Evolutionary conservation across 1,140 invertebrate genomes (phyloP), one percentile per base, ranked within the genome.

Genomic region (Schlechtendalia chinensis): DNA sequence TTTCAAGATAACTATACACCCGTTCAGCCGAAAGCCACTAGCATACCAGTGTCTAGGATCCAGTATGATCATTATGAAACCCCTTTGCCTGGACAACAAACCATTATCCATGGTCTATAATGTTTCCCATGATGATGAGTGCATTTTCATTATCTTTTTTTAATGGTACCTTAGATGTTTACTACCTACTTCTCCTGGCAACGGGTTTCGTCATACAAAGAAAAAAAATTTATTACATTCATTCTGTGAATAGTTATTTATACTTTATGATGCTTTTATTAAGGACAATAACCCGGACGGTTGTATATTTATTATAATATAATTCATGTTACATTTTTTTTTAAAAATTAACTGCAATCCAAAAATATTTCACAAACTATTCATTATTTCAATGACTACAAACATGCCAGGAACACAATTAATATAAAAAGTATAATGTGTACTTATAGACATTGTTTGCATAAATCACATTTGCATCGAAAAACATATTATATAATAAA

Each of bases 51-150:
- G 22, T 50, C 67, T 45, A 72, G 67, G n/a, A 22, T 71, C 67
- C n/a, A 71, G 47, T 3, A 75, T 58, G 54, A 77, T 79, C 14
- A 79, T 79, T 79, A 79, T 0, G 24, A 61, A 79, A 61, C 39
- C n/a, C n/a, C 19, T 79, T 61, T 79, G 39, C 58, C 75, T 61
- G 58, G 58, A 79, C 58, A 61, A 79, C 56, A 79, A 10, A 61
- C 74, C n/a, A n/a, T n/a, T n/a, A n/a, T n/a, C n/a, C 58, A 79
- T 79, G 58, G 75, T 79, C 24, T 39, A 79, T 77, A 45, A 59
- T 77, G 54, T 79, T 72, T 79, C 75, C 75, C 75, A 79, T 79
- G 58, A 79, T 79, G 75, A 79, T 79, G 32, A 79, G 75, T 79
- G 58, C 32, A 61, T 79, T 79, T 79, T 63, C 58, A 79, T 79